Evolutionary conservation across 2,113 vertebrate genomes (phyloP), one percentile per base, ranked within the genome.

Genomic region (Carettochelys insculpta): DNA sequence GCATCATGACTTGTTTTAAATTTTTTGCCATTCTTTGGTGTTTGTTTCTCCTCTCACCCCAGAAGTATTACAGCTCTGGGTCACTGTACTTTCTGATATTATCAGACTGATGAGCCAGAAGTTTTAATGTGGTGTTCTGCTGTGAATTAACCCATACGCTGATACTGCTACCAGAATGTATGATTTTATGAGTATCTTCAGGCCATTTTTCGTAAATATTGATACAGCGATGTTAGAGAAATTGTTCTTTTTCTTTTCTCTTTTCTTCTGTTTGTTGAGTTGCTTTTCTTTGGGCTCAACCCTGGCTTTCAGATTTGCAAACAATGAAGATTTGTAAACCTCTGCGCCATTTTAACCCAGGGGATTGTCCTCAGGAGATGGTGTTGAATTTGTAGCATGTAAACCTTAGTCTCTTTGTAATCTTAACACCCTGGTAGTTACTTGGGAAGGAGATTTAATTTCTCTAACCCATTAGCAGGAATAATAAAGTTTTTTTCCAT

Each of bases 241-340:
- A 24, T 84, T 76, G 25, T 71, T 34, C 3, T 50, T 31, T n/a
- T 82, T 92, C 43, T 86, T 16, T 87, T 89, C 19, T 78, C 8
- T 8, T 85, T 90, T 68, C 50, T 89, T n/a, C 31, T 90, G 17
- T 20, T 77, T 0, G 0, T 12, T 85, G 48, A 45, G 56, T 54
- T 68, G 8, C 88, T 94, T 85, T 92, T 88, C 47, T 85, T 92
- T 8, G 2, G 51, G 61, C 3, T 87, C n/a, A 25, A 79, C 51
- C 31, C 24, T 47, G 19, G 54, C 11, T 53, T 87, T 29, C 27
- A 85, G 71, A 85, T 88, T n/a, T 78, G 65, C 52, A 94, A 85
- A 87, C 91, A 93, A 12, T 41, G 20, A 84, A 87, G 16, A 88
- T 61, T 11, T 52, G n/a, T 84, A n/a, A n/a, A n/a, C n/a, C 45